These are phyloP conservation scores for Hirtodrosophila alboralis DNA, from an alignment of 2,888 invertebrate genomes.

Conservation along the genomic window DNA sequence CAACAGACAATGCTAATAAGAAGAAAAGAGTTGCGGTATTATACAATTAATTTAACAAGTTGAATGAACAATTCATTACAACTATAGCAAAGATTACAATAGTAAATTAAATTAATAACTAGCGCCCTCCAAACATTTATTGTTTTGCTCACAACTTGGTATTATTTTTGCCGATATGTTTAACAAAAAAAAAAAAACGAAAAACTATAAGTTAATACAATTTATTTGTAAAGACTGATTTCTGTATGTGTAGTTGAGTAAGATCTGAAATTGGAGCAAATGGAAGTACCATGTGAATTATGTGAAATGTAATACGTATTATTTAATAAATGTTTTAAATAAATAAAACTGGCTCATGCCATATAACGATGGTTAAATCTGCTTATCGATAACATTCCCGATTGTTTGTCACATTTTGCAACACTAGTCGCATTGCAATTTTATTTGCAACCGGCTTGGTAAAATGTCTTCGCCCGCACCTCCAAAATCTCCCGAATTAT, in stretches of 20 bases:
- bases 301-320: slow-evolving; percentile 55
- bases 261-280: slow-evolving; percentile 36
- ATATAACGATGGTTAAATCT: too few species aligned
- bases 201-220: slow-evolving; percentile 61
- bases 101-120: slow-evolving; percentile 33
- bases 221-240: slow-evolving; percentile 79
- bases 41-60: slow-evolving; percentile 32
- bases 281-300: slow-evolving; percentile 24
- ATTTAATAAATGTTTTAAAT: slow-evolving; percentile 68
- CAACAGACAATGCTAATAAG: slow-evolving; percentile 17
- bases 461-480: slow-evolving; percentile 83
- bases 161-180: slow-evolving; percentile 56
- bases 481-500: slow-evolving; percentile 87
- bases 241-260: slow-evolving; percentile 63
- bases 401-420: slow-evolving; percentile 23
- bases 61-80: slow-evolving; percentile 12
- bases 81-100: slow-evolving; percentile 15
- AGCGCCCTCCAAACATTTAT: slow-evolving; percentile 35
- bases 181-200: slow-evolving; percentile 10
- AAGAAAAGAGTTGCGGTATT: slow-evolving; percentile 60
- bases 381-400: slow-evolving; percentile 25
- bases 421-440: slow-evolving; percentile 41
- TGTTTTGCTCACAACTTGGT: slow-evolving; percentile 68
- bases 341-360: slow-evolving; percentile 1
- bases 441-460: slow-evolving; percentile 58